Base-by-base conservation (phyloP, 2,797 vertebrate species). In the Karalla daura region DNA sequence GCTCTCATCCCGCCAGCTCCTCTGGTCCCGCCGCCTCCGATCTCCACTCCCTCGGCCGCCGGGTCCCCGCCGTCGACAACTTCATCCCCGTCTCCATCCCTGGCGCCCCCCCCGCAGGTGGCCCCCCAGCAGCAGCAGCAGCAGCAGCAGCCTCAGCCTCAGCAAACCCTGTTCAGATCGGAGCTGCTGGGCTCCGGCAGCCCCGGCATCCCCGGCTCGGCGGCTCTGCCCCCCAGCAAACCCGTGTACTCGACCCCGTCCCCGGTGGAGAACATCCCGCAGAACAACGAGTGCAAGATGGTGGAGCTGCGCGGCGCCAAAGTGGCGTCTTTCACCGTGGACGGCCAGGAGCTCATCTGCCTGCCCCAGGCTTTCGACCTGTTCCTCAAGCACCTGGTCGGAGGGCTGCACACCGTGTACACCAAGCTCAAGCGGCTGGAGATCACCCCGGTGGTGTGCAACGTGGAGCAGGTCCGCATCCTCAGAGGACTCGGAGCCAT, bases 211-310 rank as follows among this genome's bases (percentile, higher is more conserved):
- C 92, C 93, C 72, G 73, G n/a, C n/a, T n/a, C 36, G 43, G 90
- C 94, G 85, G 89, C 88, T 76, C 91, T 95, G 18, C 94, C 94
- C 66, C 94, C 95, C 66, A 83, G 95, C 87, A 99, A 99, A 70
- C 97, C 97, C 47, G 97, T 99, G 41, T 99, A 99, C 93, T 99
- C 96, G 84, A 98, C 97, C 79, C 97, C 97, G 81, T 98, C 97
- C 75, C 97, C 97, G 47, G 97, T 98, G 84, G 97, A 99, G 83
- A 99, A 98, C 94, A 99, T 97, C 81, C 97, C 97, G 87, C 96
- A 98, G 88, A 98, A 98, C 94, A 99, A 98, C 88, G 97, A 99
- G 96, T 99, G 97, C 89, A 97, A 96, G 92, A 98, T 98, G 96
- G 97, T 99, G 90, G 97, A 99, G 90, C 91, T 99, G 87, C 94